Conservation (phyloP, 2,113 vertebrate genomes). For the Triplophysa tibetana region DNA sequence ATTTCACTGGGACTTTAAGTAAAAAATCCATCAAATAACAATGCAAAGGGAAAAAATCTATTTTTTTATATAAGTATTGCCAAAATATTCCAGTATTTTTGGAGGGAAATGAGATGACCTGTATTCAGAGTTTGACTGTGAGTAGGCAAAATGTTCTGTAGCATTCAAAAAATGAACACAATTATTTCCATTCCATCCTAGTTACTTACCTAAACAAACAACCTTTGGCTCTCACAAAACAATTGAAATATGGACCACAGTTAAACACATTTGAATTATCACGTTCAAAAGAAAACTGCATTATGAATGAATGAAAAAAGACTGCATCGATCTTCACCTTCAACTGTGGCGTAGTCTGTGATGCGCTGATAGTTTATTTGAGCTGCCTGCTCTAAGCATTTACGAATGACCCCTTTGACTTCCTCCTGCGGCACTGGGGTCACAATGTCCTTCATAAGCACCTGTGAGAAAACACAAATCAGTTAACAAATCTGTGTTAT, state of each 20-base stretch:
- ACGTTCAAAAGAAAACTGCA: neutral
- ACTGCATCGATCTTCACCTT: constrained; percentile 83
- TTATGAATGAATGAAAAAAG: constrained; percentile 22
- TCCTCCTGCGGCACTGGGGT: constrained; percentile 98
- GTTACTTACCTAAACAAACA: constrained; percentile 42
- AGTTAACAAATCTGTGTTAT: neutral
- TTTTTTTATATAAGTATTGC: too few relatives aligned
- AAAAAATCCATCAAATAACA: neutral
- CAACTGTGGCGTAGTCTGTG: constrained; percentile 96
- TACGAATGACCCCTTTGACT: constrained; percentile 98
- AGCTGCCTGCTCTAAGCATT: constrained; percentile 98
- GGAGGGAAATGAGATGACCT: too few relatives aligned
- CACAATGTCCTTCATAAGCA: constrained; percentile 99
- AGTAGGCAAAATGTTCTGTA: too few relatives aligned
- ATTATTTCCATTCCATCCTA: neutral
- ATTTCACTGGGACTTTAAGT: too few relatives aligned
- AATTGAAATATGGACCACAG: constrained; percentile 45
- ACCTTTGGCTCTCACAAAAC: constrained; percentile 50
- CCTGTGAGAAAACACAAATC: constrained; percentile 69
- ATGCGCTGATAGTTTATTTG: constrained; percentile 96
- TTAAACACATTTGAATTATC: neutral
- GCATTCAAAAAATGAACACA: too few relatives aligned
- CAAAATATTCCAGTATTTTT: too few relatives aligned
- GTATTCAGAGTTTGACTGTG: too few relatives aligned
- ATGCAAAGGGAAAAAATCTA: too few relatives aligned